These are phyloP conservation scores for Phaethornis superciliosus DNA, from an alignment of 2,113 vertebrate genomes.

Conservation along the genomic window DNA sequence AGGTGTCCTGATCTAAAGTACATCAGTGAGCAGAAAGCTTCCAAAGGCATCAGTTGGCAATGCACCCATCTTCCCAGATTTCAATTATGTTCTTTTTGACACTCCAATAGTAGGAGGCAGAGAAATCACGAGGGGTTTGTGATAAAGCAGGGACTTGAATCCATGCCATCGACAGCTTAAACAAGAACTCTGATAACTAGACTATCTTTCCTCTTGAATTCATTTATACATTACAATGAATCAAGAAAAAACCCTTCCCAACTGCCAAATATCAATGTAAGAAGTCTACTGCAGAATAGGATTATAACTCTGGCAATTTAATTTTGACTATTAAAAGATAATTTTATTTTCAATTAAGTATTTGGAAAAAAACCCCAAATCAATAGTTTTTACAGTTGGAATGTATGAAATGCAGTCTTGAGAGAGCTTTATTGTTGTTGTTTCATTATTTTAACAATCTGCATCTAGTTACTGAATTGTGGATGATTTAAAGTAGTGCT, in stretches of 20 bases:
- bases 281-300: not conserved
- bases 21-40: not conserved
- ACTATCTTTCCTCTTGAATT: not conserved
- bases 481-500: constrained; percentile 50
- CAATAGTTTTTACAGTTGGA: not conserved
- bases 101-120: not conserved
- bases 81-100: not conserved
- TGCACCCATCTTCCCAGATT: not conserved
- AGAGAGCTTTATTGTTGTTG: constrained; percentile 48
- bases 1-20: not conserved
- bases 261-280: not conserved
- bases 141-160: not conserved
- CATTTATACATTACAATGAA: not conserved
- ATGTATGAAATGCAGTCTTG: not conserved
- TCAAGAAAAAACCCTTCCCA: not conserved
- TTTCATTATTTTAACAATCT: constrained; percentile 45
- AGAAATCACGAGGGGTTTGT: not conserved
- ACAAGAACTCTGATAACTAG: not conserved
- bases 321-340: not conserved
- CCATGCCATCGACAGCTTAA: not conserved
- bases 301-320: not conserved
- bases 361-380: not conserved
- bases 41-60: not conserved
- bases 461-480: constrained; percentile 28
- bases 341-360: constrained; percentile 19